Evolutionary conservation across 2,888 invertebrate genomes (phyloP).

Genomic region (Coleophora deauratella): DNA sequence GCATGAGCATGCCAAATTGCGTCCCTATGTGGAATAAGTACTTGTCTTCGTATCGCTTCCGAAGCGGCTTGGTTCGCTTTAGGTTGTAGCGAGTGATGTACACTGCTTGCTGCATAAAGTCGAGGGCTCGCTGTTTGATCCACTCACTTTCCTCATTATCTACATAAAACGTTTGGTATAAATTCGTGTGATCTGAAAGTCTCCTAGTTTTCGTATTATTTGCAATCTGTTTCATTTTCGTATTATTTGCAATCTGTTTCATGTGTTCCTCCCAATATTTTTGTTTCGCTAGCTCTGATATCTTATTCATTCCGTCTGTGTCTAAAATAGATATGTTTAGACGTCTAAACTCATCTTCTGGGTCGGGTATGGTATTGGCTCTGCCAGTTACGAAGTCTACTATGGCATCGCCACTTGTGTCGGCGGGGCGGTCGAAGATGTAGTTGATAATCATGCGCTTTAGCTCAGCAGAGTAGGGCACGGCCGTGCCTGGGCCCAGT

Average conservation of each 20-base stretch:
- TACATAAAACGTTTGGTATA: too few species aligned
- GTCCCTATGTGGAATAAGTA: too few species aligned
- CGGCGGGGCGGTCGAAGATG: constrained; percentile 4
- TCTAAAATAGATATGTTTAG: constrained; percentile 19
- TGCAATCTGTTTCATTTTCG: too few species aligned
- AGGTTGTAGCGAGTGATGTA: constrained; percentile 26
- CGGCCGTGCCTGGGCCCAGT: constrained; percentile 9
- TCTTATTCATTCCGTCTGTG: constrained; percentile 13
- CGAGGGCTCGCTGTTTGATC: too few species aligned
- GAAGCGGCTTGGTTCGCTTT: constrained; percentile 13
- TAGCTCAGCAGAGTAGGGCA: constrained; percentile 12
- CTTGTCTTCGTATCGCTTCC: too few species aligned
- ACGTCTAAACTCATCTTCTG: constrained; percentile 6
- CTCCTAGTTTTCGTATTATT: too few species aligned
- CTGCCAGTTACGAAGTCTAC: constrained; percentile 15
- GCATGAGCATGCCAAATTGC: too few species aligned
- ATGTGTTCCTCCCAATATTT: too few species aligned
- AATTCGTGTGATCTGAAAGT: too few species aligned
- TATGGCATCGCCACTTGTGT: constrained; percentile 12
- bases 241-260: too few species aligned
- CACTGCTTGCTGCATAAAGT: constrained; percentile 20
- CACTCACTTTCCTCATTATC: too few species aligned
- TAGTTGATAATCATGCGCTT: constrained; percentile 10
- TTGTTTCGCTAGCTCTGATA: constrained; percentile 16
- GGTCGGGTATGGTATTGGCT: not conserved